Percentiles rank a stretch among this genome's conserved stretches.
These are phyloP conservation scores for Erebia ligea DNA, from an alignment of 2,888 invertebrate genomes.

Conservation along the genomic window DNA sequence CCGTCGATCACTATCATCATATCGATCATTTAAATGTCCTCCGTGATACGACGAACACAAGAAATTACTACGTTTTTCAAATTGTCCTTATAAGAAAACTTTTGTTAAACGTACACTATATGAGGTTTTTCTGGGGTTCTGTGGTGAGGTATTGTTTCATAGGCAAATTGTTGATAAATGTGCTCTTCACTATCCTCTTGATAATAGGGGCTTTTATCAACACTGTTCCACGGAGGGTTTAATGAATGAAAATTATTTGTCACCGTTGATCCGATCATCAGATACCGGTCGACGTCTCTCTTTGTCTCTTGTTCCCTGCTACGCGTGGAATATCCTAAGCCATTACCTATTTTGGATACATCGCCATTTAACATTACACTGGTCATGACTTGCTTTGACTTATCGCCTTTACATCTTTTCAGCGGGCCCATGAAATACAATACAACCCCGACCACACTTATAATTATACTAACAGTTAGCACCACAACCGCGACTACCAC, in stretches of 20 bases:
- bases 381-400: conserved; percentile 80
- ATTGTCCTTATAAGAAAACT: conserved; percentile 72
- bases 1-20: conserved; percentile 52
- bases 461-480: conserved; percentile 80
- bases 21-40: conserved; percentile 44
- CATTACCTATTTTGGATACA: conserved; percentile 77
- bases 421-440: conserved; percentile 79
- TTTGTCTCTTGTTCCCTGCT: conserved; percentile 76
- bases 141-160: conserved; percentile 80
- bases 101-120: conserved; percentile 84
- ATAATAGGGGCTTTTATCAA: conserved; percentile 77
- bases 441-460: conserved; percentile 77
- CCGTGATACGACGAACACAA: conserved; percentile 64
- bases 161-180: conserved; percentile 80
- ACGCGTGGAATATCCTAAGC: conserved; percentile 76
- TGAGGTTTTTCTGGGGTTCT: conserved; percentile 82
- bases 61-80: conserved; percentile 65
- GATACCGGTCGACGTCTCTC: conserved; percentile 76
- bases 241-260: conserved; percentile 80
- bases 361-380: conserved; percentile 81
- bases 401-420: conserved; percentile 79
- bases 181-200: conserved; percentile 79
- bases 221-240: conserved; percentile 79
- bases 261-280: conserved; percentile 80
- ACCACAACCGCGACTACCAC: conserved; percentile 81